Percentiles rank a stretch among this genome's conserved stretches.
These are phyloP conservation scores for Automeris io DNA, from an alignment of 2,888 invertebrate species.

Conservation along the genomic window DNA sequence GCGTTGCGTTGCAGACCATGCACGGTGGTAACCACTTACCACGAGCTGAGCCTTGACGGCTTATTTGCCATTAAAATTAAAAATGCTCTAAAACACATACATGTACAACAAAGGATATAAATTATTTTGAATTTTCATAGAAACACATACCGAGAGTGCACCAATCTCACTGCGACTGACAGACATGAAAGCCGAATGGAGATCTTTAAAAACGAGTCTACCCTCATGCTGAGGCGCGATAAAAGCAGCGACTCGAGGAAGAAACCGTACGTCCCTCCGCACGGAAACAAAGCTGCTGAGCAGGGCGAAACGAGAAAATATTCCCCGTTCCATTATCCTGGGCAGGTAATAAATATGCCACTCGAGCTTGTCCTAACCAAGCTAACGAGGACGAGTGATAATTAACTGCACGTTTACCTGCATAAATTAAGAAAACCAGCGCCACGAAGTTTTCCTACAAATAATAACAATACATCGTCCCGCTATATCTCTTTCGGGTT, in stretches of 20 bases:
- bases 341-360: slow-evolving; percentile 38
- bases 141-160: slow-evolving; percentile 20
- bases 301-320: slow-evolving; percentile 38
- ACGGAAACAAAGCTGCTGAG: slow-evolving; percentile 29
- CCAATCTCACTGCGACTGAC: slow-evolving; percentile 13
- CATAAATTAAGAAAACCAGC: too few species aligned
- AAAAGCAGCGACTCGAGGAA: slow-evolving; percentile 27
- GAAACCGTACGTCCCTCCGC: slow-evolving; percentile 30
- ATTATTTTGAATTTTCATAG: slow-evolving; percentile 12
- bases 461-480: too few species aligned
- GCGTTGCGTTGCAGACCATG: too few species aligned
- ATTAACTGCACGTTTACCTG: too few species aligned
- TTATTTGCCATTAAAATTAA: too few species aligned
- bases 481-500: too few species aligned
- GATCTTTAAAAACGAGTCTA: slow-evolving; percentile 9
- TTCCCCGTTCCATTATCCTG: slow-evolving; percentile 52
- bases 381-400: too few species aligned
- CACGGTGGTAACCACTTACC: too few species aligned
- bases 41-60: too few species aligned
- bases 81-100: too few species aligned
- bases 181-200: slow-evolving; percentile 19
- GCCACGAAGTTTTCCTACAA: too few species aligned
- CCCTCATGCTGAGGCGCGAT: slow-evolving; percentile 11
- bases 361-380: too few species aligned
- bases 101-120: neutral